Evolutionary conservation across 2,113 vertebrate species (phyloP), one percentile per base, ranked within the genome.

Genomic region (Lanius collurio): DNA sequence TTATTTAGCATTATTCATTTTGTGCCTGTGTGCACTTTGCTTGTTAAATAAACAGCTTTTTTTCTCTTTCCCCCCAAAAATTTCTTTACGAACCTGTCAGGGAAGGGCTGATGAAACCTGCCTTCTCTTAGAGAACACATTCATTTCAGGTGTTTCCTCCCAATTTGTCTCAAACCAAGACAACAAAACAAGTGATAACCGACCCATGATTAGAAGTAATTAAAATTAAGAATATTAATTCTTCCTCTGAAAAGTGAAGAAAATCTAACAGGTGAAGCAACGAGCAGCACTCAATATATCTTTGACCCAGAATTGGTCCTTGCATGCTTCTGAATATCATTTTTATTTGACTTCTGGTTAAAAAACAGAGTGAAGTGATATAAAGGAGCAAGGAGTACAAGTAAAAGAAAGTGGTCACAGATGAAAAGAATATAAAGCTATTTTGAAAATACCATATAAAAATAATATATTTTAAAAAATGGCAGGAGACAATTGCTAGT

Each of bases 281-380:
- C 35, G 68, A 78, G 13, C 42, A 68, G 8, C 39, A 44, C 5
- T 42, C 60, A 59, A 44, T 60, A 63, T 0, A 52, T 47, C 68
- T 52, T 77, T 91, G 28, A 46, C 16, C 17, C 53, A 46, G 27
- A 55, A 6, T 5, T 47, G 19, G 6, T 71, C 39, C 39, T 93
- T 55, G 4, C 9, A 30, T 28, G 5, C 5, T 76, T 88, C 33
- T 90, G 18, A 82, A 63, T 84, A 59, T 27, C 44, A 14, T 10
- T 17, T 8, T 89, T 18, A 47, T 50, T 69, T 76, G 22, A 56
- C 0, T 0, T 2, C 6, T 2, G 0, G 2, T 42, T 35, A 9
- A 75, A 49, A 86, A 41, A 0, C 5, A 53, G 47, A 52, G 2
- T 37, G 6, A 4, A 41, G 13, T 62, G 15, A 1, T 50, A 24